Base-by-base conservation (phyloP, 2,888 invertebrate genomes). In the Sepioteuthis lessoniana region DNA sequence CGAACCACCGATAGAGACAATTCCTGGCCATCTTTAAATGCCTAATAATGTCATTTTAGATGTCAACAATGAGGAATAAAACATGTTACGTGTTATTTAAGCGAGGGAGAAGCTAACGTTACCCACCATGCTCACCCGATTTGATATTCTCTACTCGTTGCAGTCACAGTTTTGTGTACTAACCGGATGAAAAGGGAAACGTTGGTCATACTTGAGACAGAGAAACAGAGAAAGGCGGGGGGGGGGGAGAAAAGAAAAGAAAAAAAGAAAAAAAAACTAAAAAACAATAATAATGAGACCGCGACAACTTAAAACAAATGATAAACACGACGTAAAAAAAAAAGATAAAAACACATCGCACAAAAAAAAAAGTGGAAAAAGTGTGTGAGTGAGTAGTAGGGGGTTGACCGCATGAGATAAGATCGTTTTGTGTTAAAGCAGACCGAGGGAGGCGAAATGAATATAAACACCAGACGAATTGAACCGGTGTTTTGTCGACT, bases 41-140 rank as follows among this genome's bases (percentile, higher is more conserved):
- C 76, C n/a, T 76, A 76, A 76, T 76, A 76, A 76, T 76, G 76
- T 35, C 76, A 76, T 76, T 76, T 19, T 76, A 76, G 76, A 76
- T 76, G 76, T 76, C 76, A 76, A 76, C 76, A 76, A 35, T 35
- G n/a, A 35, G n/a, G 35, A 76, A 76, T 76, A 76, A 76, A 76
- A 76, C 76, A 76, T 76, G 76, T 76, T 76, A 76, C 76, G 76
- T 76, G 76, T 76, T n/a, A 76, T 76, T 76, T 76, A 76, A 76
- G n/a, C 13, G 76, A n/a, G n/a, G 13, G n/a, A 0, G 76, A 76
- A 76, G 76, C 76, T n/a, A 76, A 35, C 76, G 76, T n/a, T n/a
- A 76, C 76, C 76, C 19, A 2, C 13, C n/a, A 13, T 2, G n/a
- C 7, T 42, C 76, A 76, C n/a, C n/a, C 76, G 76, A 35, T 16